Conservation (phyloP, 2,888 invertebrate genomes). For the Polyommatus iphigenia region DNA sequence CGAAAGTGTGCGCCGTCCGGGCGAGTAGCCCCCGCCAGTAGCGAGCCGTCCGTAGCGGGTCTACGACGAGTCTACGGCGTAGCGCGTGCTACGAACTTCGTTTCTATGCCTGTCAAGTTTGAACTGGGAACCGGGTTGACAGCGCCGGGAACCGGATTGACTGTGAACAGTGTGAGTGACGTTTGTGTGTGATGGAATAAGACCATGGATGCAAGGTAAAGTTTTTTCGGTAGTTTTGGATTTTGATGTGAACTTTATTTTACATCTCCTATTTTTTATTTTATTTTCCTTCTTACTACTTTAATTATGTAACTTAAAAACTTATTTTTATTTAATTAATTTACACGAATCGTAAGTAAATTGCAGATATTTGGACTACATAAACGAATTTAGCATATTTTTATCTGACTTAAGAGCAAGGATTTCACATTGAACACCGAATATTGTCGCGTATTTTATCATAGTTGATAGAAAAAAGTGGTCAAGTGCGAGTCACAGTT, state of each 20-base stretch:
- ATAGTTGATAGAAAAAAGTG: neutral
- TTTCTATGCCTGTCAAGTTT: conserved; percentile 34
- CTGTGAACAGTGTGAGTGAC: conserved; percentile 30
- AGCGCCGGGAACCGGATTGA: neutral
- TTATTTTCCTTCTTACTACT: neutral
- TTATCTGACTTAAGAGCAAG: neutral
- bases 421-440: too few relatives aligned
- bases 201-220: neutral
- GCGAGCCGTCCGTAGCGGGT: conserved; percentile 65
- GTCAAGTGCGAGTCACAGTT: neutral
- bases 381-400: neutral
- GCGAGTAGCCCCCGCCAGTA: conserved; percentile 77
- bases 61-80: conserved; percentile 72
- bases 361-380: too few relatives aligned
- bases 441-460: neutral
- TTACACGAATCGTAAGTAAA: neutral
- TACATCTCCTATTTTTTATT: neutral
- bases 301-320: neutral
- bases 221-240: neutral
- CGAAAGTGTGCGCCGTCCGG: conserved; percentile 67
- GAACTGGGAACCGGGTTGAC: neutral
- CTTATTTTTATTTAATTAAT: neutral
- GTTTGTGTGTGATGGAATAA: conserved; percentile 34
- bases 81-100: conserved; percentile 48
- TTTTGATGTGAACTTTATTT: neutral